Conservation (phyloP, 2,797 vertebrate genomes). For the Acanthis flammea region DNA sequence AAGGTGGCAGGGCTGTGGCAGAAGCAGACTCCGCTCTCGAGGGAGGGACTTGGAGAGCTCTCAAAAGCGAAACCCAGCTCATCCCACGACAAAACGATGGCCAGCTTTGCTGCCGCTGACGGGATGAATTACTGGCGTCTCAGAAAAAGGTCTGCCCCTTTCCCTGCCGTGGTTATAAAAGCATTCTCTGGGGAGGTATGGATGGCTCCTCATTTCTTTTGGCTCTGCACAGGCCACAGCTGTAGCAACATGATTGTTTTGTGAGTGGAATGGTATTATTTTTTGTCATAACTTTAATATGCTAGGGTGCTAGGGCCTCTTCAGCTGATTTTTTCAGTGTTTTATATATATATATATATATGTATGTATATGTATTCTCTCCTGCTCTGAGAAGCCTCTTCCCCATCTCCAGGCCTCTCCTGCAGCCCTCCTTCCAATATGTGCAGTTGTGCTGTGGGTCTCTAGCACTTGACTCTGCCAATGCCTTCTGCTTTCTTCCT, state of each 20-base stretch:
- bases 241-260: slow-evolving; percentile 44
- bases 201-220: slow-evolving; percentile 9
- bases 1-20: not conserved
- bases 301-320: not conserved
- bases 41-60: rapidly evolving
- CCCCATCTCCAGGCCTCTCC: not conserved
- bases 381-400: not conserved
- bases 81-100: not conserved
- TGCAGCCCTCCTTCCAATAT: not conserved
- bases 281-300: slow-evolving; percentile 9
- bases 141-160: not conserved
- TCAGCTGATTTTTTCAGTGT: not conserved
- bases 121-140: not conserved
- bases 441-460: not conserved
- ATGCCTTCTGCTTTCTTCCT: not conserved
- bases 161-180: not conserved
- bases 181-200: not conserved
- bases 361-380: not conserved
- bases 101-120: not conserved
- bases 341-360: not conserved
- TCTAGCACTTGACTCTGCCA: rapidly evolving
- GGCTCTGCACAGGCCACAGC: slow-evolving; percentile 20
- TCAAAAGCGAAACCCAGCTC: not conserved
- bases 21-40: rapidly evolving
- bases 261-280: not conserved